Evolutionary conservation across 2,113 vertebrate genomes (phyloP).

Genomic region (Poeciliopsis retropinna): DNA sequence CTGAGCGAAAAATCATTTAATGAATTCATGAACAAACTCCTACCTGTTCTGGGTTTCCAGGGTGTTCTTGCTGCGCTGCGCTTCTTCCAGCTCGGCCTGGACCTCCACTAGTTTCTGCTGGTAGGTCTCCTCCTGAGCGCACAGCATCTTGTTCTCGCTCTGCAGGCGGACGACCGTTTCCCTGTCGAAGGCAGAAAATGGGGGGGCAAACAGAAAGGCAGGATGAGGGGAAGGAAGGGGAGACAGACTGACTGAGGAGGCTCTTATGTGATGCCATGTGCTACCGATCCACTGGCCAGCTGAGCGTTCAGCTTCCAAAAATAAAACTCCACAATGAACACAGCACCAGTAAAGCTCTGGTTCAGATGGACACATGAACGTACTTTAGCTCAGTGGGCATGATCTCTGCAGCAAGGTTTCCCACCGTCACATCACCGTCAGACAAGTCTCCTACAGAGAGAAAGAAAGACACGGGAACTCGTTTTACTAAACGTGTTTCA

Average conservation of each 20-base stretch:
- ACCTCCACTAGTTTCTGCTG: slow-evolving; percentile 79
- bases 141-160: slow-evolving; percentile 89
- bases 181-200: slow-evolving; percentile 61
- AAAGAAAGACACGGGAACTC: not conserved
- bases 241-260: not conserved
- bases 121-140: slow-evolving; percentile 85
- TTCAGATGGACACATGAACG: slow-evolving; percentile 13
- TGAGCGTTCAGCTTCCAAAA: slow-evolving; percentile 33
- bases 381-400: slow-evolving; percentile 90
- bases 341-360: not conserved
- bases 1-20: not conserved
- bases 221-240: not conserved
- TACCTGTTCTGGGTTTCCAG: slow-evolving; percentile 88
- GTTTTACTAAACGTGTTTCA: not conserved
- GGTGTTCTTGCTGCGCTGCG: slow-evolving; percentile 82
- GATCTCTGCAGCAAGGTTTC: slow-evolving; percentile 89
- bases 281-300: slow-evolving; percentile 5
- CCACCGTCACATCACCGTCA: slow-evolving; percentile 71
- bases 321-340: slow-evolving; percentile 7
- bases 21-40: not conserved
- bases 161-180: slow-evolving; percentile 87
- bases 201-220: not conserved
- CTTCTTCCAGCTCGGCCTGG: slow-evolving; percentile 85
- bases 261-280: slow-evolving; percentile 15
- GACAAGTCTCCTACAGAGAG: slow-evolving; percentile 73